Conservation (phyloP, 2,113 vertebrate genomes). For the Bubo blakistoni region DNA sequence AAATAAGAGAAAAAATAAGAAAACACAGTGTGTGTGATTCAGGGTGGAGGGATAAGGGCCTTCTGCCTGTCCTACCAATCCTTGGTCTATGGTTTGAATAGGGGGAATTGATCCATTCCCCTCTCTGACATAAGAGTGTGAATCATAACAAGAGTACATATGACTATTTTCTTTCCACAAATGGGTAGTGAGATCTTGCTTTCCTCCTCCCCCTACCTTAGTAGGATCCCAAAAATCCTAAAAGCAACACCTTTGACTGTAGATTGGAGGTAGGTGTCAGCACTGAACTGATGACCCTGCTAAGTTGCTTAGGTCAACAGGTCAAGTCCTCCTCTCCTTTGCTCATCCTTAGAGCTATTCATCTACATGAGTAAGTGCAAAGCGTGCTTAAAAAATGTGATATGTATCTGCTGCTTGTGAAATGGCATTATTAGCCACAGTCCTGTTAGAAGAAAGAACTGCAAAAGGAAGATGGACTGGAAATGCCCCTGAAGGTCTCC, state of each 20-base stretch:
- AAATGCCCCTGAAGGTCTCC: not conserved
- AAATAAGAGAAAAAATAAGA: not conserved
- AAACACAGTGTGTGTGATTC: not conserved
- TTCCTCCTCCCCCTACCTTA: not conserved
- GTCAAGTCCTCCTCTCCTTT: not conserved
- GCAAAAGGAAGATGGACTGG: not conserved
- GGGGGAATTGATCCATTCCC: not conserved
- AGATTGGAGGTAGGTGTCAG: not conserved
- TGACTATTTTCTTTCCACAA: not conserved
- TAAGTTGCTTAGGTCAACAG: not conserved
- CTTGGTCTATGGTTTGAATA: not conserved
- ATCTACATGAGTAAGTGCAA: not conserved
- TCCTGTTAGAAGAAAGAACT: not conserved
- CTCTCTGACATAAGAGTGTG: not conserved
- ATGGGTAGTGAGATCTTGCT: not conserved
- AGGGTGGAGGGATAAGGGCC: accelerated
- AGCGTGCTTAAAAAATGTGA: not conserved
- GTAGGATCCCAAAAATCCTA: not conserved
- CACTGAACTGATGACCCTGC: not conserved
- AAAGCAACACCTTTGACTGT: not conserved
- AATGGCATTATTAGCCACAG: not conserved
- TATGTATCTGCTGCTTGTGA: not conserved
- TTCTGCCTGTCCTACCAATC: not conserved
- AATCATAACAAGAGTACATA: not conserved
- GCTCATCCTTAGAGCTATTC: not conserved